phyloP scores from a whole-genome alignment of 2,113 vertebrate species.

The Colius striatus region DNA sequence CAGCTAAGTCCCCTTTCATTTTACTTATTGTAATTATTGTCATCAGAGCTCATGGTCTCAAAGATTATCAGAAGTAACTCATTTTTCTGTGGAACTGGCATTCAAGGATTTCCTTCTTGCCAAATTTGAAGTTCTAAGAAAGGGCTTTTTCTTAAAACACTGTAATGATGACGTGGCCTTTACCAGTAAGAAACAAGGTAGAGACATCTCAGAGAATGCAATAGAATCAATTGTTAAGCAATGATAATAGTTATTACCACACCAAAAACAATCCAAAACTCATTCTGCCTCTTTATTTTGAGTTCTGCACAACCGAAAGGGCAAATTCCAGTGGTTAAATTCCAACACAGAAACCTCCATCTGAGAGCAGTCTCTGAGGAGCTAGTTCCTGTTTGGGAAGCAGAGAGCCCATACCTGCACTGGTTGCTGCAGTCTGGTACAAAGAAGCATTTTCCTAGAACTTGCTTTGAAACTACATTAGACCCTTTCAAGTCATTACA shows the following conservation, averaged over 20 bases:
- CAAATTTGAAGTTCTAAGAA: not conserved
- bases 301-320: not conserved
- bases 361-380: not conserved
- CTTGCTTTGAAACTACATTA: not conserved
- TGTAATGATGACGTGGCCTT: not conserved
- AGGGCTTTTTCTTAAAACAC: not conserved
- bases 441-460: not conserved
- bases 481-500: not conserved
- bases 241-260: not conserved
- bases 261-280: not conserved
- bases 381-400: not conserved
- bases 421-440: not conserved
- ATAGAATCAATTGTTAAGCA: not conserved
- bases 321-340: constrained; percentile 1
- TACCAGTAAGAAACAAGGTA: not conserved
- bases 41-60: not conserved
- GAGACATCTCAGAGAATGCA: not conserved
- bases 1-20: not conserved
- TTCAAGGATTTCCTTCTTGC: not conserved
- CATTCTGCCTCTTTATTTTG: not conserved
- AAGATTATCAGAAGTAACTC: not conserved
- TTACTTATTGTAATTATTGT: not conserved
- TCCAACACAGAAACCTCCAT: not conserved
- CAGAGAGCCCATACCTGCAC: not conserved
- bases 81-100: not conserved